Conservation (phyloP, 2,888 invertebrate species). For the Oligia fasciuncula region DNA sequence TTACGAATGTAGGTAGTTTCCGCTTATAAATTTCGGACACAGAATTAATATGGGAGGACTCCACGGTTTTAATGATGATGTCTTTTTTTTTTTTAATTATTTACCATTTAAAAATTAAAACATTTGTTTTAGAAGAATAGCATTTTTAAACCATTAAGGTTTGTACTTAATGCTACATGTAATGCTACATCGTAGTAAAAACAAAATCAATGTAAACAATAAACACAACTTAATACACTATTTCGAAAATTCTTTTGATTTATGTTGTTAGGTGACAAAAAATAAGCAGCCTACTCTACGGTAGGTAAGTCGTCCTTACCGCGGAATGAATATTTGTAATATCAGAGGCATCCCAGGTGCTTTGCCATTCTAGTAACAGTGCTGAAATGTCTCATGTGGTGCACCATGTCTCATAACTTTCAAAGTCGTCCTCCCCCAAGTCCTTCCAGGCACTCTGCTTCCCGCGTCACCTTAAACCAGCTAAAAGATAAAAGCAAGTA, state of each 20-base stretch:
- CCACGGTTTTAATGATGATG: not conserved
- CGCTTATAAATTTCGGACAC: constrained; percentile 1
- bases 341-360: not conserved
- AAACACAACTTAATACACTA: no score
- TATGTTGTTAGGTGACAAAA: no score
- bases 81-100: no score
- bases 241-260: not conserved
- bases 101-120: no score
- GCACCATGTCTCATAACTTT: not conserved
- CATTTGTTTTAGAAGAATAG: no score
- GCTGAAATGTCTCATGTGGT: not conserved
- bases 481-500: no score
- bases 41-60: not conserved
- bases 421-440: no score
- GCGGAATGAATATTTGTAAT: not conserved
- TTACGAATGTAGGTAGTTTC: constrained; percentile 7
- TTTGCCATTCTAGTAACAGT: not conserved
- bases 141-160: no score
- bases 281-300: no score
- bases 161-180: no score
- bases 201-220: no score
- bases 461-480: not conserved
- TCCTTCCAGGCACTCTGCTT: not conserved
- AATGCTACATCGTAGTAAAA: no score
- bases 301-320: not conserved